Evolutionary conservation across 2,797 vertebrate genomes (phyloP), one percentile per base, ranked within the genome.

Genomic region (Champsocephalus esox): DNA sequence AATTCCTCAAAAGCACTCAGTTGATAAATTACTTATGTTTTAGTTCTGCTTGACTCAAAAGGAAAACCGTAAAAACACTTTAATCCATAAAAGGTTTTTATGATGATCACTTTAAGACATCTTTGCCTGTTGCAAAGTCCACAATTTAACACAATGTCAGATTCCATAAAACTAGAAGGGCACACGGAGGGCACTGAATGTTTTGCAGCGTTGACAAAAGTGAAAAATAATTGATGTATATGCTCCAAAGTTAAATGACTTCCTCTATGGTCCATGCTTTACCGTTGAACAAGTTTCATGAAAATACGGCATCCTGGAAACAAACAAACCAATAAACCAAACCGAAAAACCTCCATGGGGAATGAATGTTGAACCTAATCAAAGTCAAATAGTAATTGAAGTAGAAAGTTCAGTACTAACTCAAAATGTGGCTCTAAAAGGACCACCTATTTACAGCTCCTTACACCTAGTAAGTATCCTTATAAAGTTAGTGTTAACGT

Each of bases 401-500:
- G 62, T 19, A 19, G 34, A 5, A 14, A 62, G 59, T 13, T 38
- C 17, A 73, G 54, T 5, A 32, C 1, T 9, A 10, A 52, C 34
- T 78, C 34, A 58, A 82, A 73, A 59, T 67, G 8, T 28, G 28
- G 28, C 34, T 38, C 2, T 38, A 38, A 38, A 38, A 38, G 17
- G 2, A 66, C 13, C 12, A 43, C 52, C 48, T 38, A 12, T 81
- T 81, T 73, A 83, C 54, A 65, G 68, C 60, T 70, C 67, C 9
- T 61, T 44, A 63, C 70, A 81, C 24, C 71, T 70, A 80, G 38
- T 82, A 79, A 85, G 76, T 68, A 74, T 38, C 70, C 84, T 88
- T 83, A 91, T 87, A 84, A 82, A 90, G 79, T 72, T 80, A 65
- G 76, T 52, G 46, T 75, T 64, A 77, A 13, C 86, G 82, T 89